Conservation (phyloP, 2,888 invertebrate genomes). For the Aspidapion aeneum region DNA sequence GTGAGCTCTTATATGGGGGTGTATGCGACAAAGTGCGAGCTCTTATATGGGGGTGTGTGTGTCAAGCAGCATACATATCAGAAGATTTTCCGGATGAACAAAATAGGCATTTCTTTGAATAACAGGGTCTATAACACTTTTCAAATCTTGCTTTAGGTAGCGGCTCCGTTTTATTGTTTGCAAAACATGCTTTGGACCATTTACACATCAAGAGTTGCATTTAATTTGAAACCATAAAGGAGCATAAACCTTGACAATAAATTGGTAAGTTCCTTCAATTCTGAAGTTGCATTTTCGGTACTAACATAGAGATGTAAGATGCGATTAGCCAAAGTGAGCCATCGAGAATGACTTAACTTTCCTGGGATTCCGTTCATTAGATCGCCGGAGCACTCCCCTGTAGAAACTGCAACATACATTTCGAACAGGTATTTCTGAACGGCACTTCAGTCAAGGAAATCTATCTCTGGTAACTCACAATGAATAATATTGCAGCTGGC, state of each 20-base stretch:
- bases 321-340: constrained; percentile 9
- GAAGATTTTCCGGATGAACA: constrained; percentile 1
- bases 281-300: constrained; percentile 1
- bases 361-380: constrained; percentile 8
- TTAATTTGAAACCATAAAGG: constrained; percentile 9
- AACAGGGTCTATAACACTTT: constrained; percentile 1
- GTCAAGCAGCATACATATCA: background rate
- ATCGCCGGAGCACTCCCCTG: constrained; percentile 1
- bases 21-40: background rate
- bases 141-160: constrained; percentile 1
- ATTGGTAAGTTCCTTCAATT: background rate
- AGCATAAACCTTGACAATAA: constrained; percentile 5
- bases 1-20: too few species aligned
- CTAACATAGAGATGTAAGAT: constrained; percentile 6
- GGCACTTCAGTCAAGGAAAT: constrained; percentile 9
- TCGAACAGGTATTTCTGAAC: constrained; percentile 10
- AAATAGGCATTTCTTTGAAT: background rate
- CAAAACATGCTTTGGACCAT: constrained; percentile 6
- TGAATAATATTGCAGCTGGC: constrained; percentile 6
- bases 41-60: background rate
- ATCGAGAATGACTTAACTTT: constrained; percentile 9
- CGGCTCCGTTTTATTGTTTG: constrained; percentile 4
- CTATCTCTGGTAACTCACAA: constrained; percentile 3
- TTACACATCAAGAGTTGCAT: constrained; percentile 7
- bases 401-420: constrained; percentile 7